These are phyloP conservation scores for Smithornis capensis DNA, from an alignment of 2,113 vertebrate species.

Conservation along the genomic window DNA sequence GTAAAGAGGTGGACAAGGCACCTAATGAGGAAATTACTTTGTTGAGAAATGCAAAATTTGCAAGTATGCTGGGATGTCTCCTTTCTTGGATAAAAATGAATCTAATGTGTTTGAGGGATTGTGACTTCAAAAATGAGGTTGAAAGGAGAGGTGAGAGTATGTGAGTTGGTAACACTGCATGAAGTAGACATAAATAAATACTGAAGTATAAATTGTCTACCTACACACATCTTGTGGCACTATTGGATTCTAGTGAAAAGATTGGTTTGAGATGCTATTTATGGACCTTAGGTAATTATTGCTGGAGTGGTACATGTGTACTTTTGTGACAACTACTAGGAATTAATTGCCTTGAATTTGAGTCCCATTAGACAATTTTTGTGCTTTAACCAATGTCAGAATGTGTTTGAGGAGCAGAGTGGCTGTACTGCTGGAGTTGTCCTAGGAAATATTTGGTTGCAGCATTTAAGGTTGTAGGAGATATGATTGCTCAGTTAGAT, in stretches of 20 bases:
- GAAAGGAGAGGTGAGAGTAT: background rate
- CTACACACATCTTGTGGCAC: background rate
- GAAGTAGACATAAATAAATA: background rate
- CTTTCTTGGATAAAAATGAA: background rate
- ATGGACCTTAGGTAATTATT: background rate
- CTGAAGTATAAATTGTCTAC: background rate
- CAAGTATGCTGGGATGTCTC: background rate
- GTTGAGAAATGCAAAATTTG: background rate
- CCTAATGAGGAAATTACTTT: background rate
- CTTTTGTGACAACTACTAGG: background rate
- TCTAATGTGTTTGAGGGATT: background rate
- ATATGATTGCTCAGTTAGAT: background rate
- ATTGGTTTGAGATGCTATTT: background rate
- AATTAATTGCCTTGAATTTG: background rate
- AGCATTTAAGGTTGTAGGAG: background rate
- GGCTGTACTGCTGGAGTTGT: background rate
- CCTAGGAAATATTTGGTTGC: background rate
- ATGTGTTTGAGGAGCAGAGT: fast-evolving
- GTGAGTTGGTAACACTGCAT: background rate
- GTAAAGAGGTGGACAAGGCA: background rate
- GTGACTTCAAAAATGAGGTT: background rate
- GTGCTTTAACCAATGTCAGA: background rate
- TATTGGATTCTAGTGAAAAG: background rate
- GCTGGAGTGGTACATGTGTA: background rate
- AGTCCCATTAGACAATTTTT: background rate